Conservation (phyloP, 2,113 vertebrate genomes). For the Lophius piscatorius region DNA sequence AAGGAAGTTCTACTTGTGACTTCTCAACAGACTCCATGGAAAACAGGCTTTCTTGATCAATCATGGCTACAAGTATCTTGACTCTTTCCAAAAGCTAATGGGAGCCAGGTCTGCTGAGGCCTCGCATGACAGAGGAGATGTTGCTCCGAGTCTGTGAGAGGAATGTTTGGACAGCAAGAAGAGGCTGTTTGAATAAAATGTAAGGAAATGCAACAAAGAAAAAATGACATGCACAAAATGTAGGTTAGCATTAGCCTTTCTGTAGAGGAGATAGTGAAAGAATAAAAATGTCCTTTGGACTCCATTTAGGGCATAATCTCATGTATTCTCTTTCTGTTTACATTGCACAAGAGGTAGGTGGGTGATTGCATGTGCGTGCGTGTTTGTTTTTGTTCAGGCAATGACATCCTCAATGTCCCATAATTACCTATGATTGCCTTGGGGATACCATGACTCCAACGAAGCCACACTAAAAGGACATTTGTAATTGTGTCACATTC, state of each 20-base stretch:
- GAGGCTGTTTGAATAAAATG: slow-evolving; percentile 1
- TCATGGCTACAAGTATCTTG: slow-evolving; percentile 44
- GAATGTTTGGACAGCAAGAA: slow-evolving; percentile 28
- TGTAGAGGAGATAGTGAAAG: slow-evolving; percentile 1
- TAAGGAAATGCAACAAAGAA: slow-evolving; percentile 19
- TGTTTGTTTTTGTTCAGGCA: slow-evolving; percentile 46
- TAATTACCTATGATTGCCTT: slow-evolving; percentile 55
- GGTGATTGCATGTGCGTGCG: slow-evolving; percentile 23
- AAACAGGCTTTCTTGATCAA: slow-evolving; percentile 29
- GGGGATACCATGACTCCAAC: slow-evolving; percentile 24
- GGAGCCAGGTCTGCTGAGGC: slow-evolving; percentile 30
- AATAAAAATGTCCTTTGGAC: slow-evolving; percentile 5
- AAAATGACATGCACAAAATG: slow-evolving; percentile 11
- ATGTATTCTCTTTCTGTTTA: too few relatives aligned
- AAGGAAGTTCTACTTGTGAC: slow-evolving; percentile 27
- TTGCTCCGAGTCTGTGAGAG: slow-evolving; percentile 4
- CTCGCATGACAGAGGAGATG: not conserved
- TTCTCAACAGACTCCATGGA: slow-evolving; percentile 6
- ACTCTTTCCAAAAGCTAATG: slow-evolving; percentile 40
- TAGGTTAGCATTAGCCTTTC: slow-evolving; percentile 1
- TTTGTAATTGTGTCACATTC: slow-evolving; percentile 27
- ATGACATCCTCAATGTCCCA: slow-evolving; percentile 39
- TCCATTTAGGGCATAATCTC: too few relatives aligned
- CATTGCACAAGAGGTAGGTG: too few relatives aligned
- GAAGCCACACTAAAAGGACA: slow-evolving; percentile 13